Base-by-base conservation (phyloP, 2,113 vertebrate species). In the Stercorarius parasiticus region DNA sequence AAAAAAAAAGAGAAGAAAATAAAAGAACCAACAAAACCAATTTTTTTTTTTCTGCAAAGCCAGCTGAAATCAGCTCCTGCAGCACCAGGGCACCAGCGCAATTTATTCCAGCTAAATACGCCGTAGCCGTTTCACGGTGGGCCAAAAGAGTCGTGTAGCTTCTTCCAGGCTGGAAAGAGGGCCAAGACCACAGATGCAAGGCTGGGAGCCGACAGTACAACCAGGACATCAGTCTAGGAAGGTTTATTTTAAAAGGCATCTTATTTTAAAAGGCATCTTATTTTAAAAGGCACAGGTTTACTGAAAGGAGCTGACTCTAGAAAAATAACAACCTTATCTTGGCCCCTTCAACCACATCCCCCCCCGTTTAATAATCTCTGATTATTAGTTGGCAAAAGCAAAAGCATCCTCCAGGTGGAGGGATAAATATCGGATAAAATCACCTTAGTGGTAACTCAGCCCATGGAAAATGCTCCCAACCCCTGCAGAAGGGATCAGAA, bases 51-150 rank as follows among this genome's bases (percentile, higher is more conserved):
- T 32, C 79, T 73, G 78, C 43, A 90, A 89, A 92, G 69, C 86
- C 59, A 95, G 85, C 62, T 88, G 86, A 90, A 95, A 95, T 97
- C 88, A 88, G 92, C 76, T 82, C 58, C 30, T 27, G 55, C 47
- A 65, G 25, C 90, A 96, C 43, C 11, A 78, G 77, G 32, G 36
- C 67, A 79, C 82, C 67, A 93, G 72, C 86, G 78, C 94, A 74
- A 56, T 92, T 97, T 87, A 92, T 94, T 90, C 95, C 16, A 76
- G 92, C 53, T 97, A 96, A 97, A 94, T 80, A 96, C n/a, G 47
- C 55, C 92, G 82, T n/a, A 59, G 12, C 42, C 49, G 34, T 94
- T 96, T 92, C 96, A 49, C 43, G 76, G 64, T 62, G 65, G 42
- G 83, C 14, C 71, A 96, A 47, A 80, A 91, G 95, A 67, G 42